Percentiles rank a stretch among this genome's conserved stretches.
phyloP scores from a whole-genome alignment of 2,113 vertebrate species.

The Nothocercus julius region DNA sequence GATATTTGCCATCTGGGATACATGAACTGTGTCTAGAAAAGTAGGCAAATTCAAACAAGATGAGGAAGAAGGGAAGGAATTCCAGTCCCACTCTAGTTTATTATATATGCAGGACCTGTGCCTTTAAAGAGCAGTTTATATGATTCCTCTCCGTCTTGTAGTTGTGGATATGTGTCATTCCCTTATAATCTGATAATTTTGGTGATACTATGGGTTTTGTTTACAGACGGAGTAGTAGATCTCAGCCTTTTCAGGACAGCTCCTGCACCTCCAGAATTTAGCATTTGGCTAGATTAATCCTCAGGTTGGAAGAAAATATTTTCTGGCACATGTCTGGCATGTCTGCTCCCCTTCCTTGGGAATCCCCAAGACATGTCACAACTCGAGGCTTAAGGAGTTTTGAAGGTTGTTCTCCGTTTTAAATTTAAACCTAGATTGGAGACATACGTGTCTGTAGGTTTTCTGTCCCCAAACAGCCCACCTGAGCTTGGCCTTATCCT shows the following conservation, averaged over 20 bases:
- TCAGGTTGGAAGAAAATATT: too few relatives aligned
- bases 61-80: not conserved
- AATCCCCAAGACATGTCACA: not conserved
- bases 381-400: not conserved
- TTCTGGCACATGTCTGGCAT: too few relatives aligned
- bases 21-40: not conserved
- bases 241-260: not conserved
- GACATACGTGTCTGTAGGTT: not conserved
- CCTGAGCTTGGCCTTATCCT: fast-evolving
- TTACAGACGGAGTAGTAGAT: not conserved
- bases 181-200: not conserved
- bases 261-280: too few relatives aligned
- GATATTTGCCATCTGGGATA: not conserved
- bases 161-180: not conserved
- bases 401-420: not conserved
- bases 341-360: not conserved
- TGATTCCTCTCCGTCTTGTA: not conserved
- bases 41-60: not conserved
- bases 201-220: not conserved
- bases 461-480: not conserved
- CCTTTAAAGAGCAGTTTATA: not conserved
- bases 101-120: too few relatives aligned
- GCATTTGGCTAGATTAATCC: too few relatives aligned
- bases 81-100: not conserved
- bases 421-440: not conserved